A percentile compares a stretch with the other conserved stretches of the same genome.
phyloP scores from a whole-genome alignment of 2,797 vertebrate genomes.

The Mormyrops boulengeri region DNA sequence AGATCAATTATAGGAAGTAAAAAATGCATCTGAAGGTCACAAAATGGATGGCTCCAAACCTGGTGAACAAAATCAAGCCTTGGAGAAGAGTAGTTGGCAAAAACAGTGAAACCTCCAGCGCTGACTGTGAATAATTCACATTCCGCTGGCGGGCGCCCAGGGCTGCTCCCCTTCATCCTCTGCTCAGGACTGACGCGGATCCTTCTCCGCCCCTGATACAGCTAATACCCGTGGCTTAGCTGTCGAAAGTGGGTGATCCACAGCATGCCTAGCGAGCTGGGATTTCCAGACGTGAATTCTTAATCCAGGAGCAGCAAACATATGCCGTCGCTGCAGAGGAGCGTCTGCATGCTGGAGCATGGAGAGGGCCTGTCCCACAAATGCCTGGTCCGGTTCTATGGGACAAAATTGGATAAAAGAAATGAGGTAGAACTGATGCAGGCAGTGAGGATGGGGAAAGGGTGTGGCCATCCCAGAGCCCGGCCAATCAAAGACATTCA shows the following conservation, averaged over 20 bases:
- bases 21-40: slow-evolving; percentile 20
- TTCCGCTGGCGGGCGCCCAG: background rate
- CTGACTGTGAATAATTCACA: slow-evolving; percentile 9
- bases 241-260: slow-evolving; percentile 4
- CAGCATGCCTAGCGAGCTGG: background rate
- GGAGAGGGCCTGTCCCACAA: background rate
- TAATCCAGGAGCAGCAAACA: background rate
- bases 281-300: background rate
- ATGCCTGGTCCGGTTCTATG: background rate
- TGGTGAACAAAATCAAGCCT: slow-evolving; percentile 1
- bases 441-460: background rate
- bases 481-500: background rate
- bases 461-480: background rate
- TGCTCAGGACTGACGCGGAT: background rate
- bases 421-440: background rate
- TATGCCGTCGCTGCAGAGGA: background rate
- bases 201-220: background rate
- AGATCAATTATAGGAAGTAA: slow-evolving; percentile 16
- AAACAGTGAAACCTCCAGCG: background rate
- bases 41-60: slow-evolving; percentile 25
- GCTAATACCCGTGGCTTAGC: slow-evolving; percentile 10
- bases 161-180: background rate
- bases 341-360: background rate
- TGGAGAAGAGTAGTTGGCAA: slow-evolving; percentile 23
- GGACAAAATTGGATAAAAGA: background rate